phyloP scores from a whole-genome alignment of 2,797 vertebrate species.

The Streptopelia turtur region DNA sequence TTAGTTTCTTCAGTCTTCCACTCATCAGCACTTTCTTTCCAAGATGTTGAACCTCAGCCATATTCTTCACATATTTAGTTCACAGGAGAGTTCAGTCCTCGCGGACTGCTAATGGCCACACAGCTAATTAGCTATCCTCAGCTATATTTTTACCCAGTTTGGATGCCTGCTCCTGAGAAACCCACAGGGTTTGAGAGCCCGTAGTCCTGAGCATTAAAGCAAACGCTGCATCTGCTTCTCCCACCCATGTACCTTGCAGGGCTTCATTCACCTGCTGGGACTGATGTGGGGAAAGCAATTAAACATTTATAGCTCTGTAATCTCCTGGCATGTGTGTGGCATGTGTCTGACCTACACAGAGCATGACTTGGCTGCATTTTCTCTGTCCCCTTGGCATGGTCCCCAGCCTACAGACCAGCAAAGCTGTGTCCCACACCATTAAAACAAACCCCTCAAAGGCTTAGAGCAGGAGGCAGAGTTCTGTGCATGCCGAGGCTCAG shows the following conservation, averaged over 20 bases:
- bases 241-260: background rate
- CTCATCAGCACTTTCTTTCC: background rate
- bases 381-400: background rate
- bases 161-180: background rate
- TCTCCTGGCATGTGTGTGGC: background rate
- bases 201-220: background rate
- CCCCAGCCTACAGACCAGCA: background rate
- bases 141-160: background rate
- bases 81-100: background rate
- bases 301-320: conserved; percentile 27
- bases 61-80: background rate
- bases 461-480: background rate
- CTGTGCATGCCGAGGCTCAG: too few species aligned
- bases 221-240: background rate
- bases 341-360: background rate
- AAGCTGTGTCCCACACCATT: background rate
- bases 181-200: background rate
- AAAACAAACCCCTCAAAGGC: background rate
- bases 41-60: background rate
- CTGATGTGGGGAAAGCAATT: background rate
- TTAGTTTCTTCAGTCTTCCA: background rate
- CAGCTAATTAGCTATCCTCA: background rate
- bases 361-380: conserved; percentile 23
- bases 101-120: rapidly evolving
- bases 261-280: background rate